These are phyloP conservation scores for Papilio dardanus DNA, from an alignment of 1,140 invertebrate species.

Conservation along the genomic window DNA sequence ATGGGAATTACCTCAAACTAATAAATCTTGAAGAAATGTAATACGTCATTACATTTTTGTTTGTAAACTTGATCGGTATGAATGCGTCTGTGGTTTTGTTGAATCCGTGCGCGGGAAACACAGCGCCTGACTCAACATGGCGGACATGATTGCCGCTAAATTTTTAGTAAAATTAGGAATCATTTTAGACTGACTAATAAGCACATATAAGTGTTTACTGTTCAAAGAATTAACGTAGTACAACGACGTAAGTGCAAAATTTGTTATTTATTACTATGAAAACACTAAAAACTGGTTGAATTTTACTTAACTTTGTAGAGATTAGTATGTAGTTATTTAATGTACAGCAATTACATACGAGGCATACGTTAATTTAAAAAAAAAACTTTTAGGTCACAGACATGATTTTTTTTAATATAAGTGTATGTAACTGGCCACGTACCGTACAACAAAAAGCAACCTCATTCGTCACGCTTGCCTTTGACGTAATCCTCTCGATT, in stretches of 20 bases:
- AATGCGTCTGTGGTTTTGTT: background rate
- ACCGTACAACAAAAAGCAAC: background rate
- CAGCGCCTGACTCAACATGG: background rate
- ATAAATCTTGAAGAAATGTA: background rate
- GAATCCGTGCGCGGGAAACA: background rate
- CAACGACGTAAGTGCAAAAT: background rate
- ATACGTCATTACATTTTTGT: constrained; percentile 14
- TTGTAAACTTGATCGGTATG: background rate
- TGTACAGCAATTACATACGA: too few relatives aligned
- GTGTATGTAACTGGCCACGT: constrained; percentile 7
- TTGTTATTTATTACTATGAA: background rate
- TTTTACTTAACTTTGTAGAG: too few relatives aligned
- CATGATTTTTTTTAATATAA: background rate
- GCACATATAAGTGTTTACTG: too few relatives aligned
- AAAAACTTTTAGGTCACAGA: background rate
- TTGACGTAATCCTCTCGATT: constrained; percentile 33
- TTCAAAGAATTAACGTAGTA: too few relatives aligned
- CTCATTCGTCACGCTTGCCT: constrained; percentile 15
- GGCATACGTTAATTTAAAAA: too few relatives aligned
- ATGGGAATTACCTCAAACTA: background rate
- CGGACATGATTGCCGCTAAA: background rate
- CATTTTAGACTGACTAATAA: background rate
- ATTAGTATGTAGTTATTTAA: too few relatives aligned
- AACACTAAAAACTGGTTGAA: too few relatives aligned
- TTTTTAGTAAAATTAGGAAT: background rate